Evolutionary conservation across 1,140 invertebrate genomes (phyloP).

Genomic region (Teleopsis dalmanni): DNA sequence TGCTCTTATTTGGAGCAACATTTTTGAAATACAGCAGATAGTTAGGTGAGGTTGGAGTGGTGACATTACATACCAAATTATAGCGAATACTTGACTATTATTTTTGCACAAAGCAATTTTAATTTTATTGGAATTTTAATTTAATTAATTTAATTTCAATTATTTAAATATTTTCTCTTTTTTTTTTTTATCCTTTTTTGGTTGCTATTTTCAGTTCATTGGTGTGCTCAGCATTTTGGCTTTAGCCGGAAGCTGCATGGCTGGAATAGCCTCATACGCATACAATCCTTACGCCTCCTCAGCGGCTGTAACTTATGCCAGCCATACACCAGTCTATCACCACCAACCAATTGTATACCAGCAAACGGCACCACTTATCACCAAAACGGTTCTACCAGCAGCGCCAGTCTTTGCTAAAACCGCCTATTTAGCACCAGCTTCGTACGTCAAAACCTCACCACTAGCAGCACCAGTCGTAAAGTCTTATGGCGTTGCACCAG

Average conservation of each 20-base stretch:
- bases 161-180: background rate
- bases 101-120: no score
- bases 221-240: conserved; percentile 23
- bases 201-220: conserved; percentile 17
- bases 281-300: conserved; percentile 23
- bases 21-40: no score
- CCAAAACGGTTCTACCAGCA: background rate
- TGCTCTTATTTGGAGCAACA: no score
- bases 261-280: conserved; percentile 23
- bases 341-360: conserved; percentile 11
- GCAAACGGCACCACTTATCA: background rate
- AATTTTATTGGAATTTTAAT: background rate
- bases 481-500: conserved; percentile 5
- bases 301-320: conserved; percentile 8
- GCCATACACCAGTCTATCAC: conserved; percentile 13
- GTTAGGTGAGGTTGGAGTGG: no score
- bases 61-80: no score
- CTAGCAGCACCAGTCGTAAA: conserved; percentile 21
- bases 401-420: background rate
- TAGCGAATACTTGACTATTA: background rate
- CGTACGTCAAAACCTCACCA: background rate
- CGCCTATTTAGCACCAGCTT: background rate
- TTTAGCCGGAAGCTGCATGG: conserved; percentile 20
- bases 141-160: background rate
- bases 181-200: background rate